A percentile compares a stretch with the other conserved stretches of the same genome.
These are phyloP conservation scores for Machaerirhynchus nigripectus DNA, from an alignment of 2,113 vertebrate species.

Conservation along the genomic window DNA sequence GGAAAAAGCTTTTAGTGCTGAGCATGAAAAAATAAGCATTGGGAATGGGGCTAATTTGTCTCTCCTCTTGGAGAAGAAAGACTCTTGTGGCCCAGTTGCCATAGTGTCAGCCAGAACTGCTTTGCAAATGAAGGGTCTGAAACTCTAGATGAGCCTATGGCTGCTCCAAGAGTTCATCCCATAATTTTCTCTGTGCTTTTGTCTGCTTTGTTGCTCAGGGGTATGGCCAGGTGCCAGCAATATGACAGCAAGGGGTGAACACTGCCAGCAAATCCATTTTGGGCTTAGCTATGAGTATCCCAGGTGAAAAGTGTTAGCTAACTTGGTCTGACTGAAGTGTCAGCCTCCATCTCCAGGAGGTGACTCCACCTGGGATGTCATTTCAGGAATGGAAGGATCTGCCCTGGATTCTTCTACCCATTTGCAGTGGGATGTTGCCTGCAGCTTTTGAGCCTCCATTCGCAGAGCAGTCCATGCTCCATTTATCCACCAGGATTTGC, in stretches of 20 bases:
- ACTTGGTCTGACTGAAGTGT: not conserved
- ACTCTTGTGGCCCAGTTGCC: not conserved
- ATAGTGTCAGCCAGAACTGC: slow-evolving; percentile 9
- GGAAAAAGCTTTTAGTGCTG: not conserved
- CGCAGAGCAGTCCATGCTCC: not conserved
- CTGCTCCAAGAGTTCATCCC: not conserved
- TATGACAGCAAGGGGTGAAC: slow-evolving; percentile 3
- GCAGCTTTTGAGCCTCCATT: not conserved
- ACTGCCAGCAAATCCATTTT: slow-evolving; percentile 54
- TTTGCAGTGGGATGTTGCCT: not conserved
- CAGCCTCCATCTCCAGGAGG: not conserved
- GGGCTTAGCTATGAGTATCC: slow-evolving; percentile 30
- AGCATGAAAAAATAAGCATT: not conserved
- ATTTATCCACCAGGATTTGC: not conserved
- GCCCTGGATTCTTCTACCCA: not conserved
- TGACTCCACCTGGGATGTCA: not conserved
- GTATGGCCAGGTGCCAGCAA: slow-evolving; percentile 35
- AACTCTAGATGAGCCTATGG: not conserved
- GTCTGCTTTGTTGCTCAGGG: slow-evolving; percentile 3
- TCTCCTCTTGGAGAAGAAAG: not conserved
- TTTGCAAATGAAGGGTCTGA: slow-evolving; percentile 32
- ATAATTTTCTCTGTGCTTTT: slow-evolving; percentile 14
- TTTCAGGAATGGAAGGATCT: not conserved
- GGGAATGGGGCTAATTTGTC: not conserved
- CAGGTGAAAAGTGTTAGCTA: slow-evolving; percentile 39